Conservation (phyloP, 92 coral and sea anemone species). For the Siderastrea siderea region DNA sequence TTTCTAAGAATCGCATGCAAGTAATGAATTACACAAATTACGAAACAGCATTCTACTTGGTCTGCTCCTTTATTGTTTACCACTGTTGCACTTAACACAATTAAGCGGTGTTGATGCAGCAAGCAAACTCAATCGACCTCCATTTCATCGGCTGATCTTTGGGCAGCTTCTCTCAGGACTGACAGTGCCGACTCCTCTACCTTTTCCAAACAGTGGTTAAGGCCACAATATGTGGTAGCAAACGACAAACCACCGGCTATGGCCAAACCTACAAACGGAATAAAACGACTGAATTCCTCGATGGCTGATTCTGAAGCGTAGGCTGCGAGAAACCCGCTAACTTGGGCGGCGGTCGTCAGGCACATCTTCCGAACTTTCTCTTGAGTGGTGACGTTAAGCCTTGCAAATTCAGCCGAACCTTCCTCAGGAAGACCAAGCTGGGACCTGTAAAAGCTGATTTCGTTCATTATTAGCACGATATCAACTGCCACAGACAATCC, state of each 20-base stretch:
- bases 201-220: constrained; percentile 34
- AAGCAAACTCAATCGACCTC: not conserved
- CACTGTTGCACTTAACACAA: no score
- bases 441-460: constrained; percentile 50
- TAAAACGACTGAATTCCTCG: constrained; percentile 53
- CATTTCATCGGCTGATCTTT: constrained; percentile 13
- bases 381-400: constrained; percentile 30
- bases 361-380: constrained; percentile 39
- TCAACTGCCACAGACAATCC: constrained; percentile 57
- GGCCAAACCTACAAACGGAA: constrained; percentile 48
- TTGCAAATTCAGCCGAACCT: constrained; percentile 33
- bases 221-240: constrained; percentile 45
- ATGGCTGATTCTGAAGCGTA: constrained; percentile 35
- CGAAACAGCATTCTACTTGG: no score
- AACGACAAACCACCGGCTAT: constrained; percentile 58
- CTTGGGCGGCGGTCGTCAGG: constrained; percentile 31
- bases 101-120: no score
- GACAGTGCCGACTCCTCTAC: constrained; percentile 49
- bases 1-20: no score
- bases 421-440: constrained; percentile 68
- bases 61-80: no score
- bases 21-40: no score
- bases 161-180: constrained; percentile 19
- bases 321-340: constrained; percentile 9
- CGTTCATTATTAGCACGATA: constrained; percentile 27